These are phyloP conservation scores for Amphipoea oculea DNA, from an alignment of 2,888 invertebrate species.

Conservation along the genomic window DNA sequence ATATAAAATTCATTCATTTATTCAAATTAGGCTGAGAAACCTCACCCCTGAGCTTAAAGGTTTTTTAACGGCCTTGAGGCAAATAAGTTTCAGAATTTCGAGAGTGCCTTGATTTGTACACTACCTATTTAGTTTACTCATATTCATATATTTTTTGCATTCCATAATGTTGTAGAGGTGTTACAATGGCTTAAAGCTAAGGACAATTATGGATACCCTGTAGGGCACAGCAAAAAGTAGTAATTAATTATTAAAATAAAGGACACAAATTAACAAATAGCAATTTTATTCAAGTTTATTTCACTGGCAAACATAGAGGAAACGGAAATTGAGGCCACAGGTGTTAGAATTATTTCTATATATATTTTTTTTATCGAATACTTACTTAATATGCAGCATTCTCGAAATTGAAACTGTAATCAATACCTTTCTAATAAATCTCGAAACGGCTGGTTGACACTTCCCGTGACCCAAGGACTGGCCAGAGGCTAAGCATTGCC, in stretches of 20 bases:
- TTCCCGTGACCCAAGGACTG: too few relatives aligned
- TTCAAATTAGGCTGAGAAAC: neutral
- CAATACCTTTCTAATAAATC: neutral
- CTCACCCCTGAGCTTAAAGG: neutral
- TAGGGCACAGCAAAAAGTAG: too few relatives aligned
- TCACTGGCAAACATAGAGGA: neutral
- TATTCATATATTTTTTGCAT: too few relatives aligned
- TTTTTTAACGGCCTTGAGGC: neutral
- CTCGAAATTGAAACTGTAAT: neutral
- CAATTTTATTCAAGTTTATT: neutral
- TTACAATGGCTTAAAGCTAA: too few relatives aligned
- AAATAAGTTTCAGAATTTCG: neutral
- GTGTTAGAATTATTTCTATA: neutral
- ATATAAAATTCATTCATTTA: neutral
- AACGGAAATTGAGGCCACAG: neutral
- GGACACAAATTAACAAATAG: too few relatives aligned
- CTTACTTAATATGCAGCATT: neutral
- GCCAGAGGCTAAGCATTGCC: too few relatives aligned
- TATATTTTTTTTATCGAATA: too few relatives aligned
- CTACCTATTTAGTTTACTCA: neutral
- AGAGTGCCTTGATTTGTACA: neutral
- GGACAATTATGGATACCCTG: too few relatives aligned
- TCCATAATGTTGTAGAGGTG: too few relatives aligned
- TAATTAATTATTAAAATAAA: too few relatives aligned
- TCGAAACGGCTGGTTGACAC: too few relatives aligned